Base-by-base conservation (phyloP, 2,797 vertebrate species). In the Knipowitschia caucasica region DNA sequence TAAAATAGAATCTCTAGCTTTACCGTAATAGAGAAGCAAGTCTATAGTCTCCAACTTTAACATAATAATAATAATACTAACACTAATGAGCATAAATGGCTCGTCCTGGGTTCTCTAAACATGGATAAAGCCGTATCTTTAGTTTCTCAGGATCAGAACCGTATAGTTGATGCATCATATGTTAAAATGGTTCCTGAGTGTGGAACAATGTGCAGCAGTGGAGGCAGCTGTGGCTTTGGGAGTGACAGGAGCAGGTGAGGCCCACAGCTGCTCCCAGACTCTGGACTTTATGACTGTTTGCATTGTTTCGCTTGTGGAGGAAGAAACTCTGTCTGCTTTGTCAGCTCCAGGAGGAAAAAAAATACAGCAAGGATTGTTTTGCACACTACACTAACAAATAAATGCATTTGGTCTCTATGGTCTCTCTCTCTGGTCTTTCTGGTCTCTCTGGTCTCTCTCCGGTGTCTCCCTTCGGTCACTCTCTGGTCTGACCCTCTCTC, bases 191-290 rank as follows among this genome's bases (percentile, higher is more conserved):
- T 18, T 33, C 46, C 31, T 42, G 24, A 44, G 51, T 66, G 44
- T 56, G 46, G 65, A 45, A 69, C 73, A 66, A 67, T 69, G 59
- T 8, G 31, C 70, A 62, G 77, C 62, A 34, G n/a, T n/a, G 46
- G 49, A 58, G 50, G 78, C 86, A 87, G 85, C 82, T 87, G 88
- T 71, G 78, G 70, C 58, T 50, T 53, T 56, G 62, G 52, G 84
- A 89, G 74, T 82, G 88, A 84, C 77, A 63, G 27, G 66, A 73
- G 69, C 88, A 89, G 87, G 87, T 89, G 86, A 84, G 73, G 17
- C 45, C 24, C 53, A 60, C 83, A 85, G 83, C 77, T 88, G 87
- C 84, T 81, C 63, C 54, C 68, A 65, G 54, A 34, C 65, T 18
- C 27, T 7, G 54, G 47, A 52, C 57, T 66, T 51, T 31, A 45